phyloP scores from a whole-genome alignment of 2,888 invertebrate species.

The Hipparchia semele region DNA sequence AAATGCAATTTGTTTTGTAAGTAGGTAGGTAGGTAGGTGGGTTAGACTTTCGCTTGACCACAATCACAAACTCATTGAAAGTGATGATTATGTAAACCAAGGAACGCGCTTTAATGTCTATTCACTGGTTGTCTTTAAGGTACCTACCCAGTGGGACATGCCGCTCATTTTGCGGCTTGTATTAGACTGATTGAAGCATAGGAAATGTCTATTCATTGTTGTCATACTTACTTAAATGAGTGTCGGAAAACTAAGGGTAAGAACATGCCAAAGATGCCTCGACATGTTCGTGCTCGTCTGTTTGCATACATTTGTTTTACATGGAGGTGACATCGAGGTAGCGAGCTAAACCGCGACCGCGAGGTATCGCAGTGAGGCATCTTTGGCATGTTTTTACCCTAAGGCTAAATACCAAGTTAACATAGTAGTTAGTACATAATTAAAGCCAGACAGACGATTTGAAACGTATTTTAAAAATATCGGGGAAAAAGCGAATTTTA shows the following conservation, averaged over 20 bases:
- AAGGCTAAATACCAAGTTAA: too few relatives aligned
- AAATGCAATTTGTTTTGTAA: slow-evolving; percentile 11
- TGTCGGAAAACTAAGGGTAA: neutral
- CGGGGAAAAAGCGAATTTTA: neutral
- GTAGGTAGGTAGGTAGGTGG: neutral
- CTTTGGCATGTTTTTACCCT: too few relatives aligned
- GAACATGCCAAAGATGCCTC: too few relatives aligned
- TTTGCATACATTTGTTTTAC: too few relatives aligned
- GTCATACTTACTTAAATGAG: neutral
- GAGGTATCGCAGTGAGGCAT: too few relatives aligned
- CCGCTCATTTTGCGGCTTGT: neutral
- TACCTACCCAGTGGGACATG: neutral
- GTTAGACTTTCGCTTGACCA: slow-evolving; percentile 19
- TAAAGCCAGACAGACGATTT: neutral
- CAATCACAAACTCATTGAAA: slow-evolving; percentile 12
- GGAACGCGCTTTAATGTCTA: neutral
- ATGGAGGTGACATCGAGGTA: too few relatives aligned
- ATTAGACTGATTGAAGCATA: neutral
- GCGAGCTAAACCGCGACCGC: too few relatives aligned
- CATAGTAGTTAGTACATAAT: neutral
- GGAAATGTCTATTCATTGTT: slow-evolving; percentile 4
- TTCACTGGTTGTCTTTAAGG: slow-evolving; percentile 5
- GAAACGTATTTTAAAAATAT: neutral
- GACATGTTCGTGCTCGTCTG: too few relatives aligned
- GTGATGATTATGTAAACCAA: slow-evolving; percentile 21